Percentiles rank a stretch among this genome's conserved stretches.
Evolutionary conservation across 2,888 invertebrate species (phyloP).

Genomic region (Maniola hyperantus): DNA sequence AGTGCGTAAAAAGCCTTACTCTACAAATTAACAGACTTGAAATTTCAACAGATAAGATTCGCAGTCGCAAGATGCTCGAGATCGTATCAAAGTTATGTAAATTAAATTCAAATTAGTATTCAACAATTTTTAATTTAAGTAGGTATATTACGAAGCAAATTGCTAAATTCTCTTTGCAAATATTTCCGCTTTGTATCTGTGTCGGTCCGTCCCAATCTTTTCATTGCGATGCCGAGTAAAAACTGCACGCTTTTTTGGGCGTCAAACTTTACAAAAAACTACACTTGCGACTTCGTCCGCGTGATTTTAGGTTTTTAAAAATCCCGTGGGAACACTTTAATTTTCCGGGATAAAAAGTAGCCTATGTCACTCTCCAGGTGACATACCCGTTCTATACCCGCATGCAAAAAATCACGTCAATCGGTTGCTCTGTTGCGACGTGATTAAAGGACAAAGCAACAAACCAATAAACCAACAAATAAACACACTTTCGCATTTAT

Average conservation of each 20-base stretch:
- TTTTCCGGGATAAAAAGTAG: no score
- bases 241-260: conserved; percentile 2
- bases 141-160: not conserved
- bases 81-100: conserved; percentile 5
- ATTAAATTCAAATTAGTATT: conserved; percentile 2
- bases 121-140: not conserved
- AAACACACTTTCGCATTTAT: no score
- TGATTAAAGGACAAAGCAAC: no score
- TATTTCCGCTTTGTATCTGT: not conserved
- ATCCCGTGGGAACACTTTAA: no score
- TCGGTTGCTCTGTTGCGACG: no score
- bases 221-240: not conserved
- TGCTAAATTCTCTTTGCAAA: conserved; percentile 4
- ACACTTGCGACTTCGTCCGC: no score
- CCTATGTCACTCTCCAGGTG: no score
- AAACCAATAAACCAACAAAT: no score
- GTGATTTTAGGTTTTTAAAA: no score
- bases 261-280: conserved; percentile 4
- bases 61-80: not conserved
- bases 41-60: not conserved
- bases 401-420: no score
- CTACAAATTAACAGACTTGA: not conserved
- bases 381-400: no score
- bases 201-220: not conserved
- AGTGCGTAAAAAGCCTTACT: not conserved